Conservation (phyloP, 1,140 invertebrate species). For the Heliconius congener region DNA sequence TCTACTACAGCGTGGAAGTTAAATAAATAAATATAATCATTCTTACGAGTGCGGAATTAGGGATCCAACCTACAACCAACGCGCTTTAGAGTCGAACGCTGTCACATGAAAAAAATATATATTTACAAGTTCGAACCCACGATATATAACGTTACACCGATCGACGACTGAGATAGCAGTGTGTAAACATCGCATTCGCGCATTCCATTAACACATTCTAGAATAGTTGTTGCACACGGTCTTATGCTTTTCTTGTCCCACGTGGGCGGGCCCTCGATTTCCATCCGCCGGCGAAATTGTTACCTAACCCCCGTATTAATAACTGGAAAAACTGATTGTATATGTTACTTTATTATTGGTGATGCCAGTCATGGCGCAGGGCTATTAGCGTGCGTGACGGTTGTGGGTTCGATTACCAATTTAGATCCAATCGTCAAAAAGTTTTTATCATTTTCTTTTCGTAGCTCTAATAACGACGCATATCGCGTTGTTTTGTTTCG, state of each 20-base stretch:
- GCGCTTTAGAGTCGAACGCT: no score
- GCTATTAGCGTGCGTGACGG: no score
- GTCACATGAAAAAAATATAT: no score
- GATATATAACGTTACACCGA: not conserved
- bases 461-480: no score
- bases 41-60: no score
- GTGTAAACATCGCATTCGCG: not conserved
- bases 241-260: conserved; percentile 39
- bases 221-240: conserved; percentile 26
- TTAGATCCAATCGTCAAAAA: no score
- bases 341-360: not conserved
- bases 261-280: conserved; percentile 52
- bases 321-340: conserved; percentile 15
- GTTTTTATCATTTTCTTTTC: no score
- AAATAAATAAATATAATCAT: no score
- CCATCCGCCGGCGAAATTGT: conserved; percentile 42
- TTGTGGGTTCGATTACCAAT: no score
- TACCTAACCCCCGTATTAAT: conserved; percentile 43
- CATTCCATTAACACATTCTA: not conserved
- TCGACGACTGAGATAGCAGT: not conserved
- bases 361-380: not conserved
- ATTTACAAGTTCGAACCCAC: not conserved
- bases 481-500: no score
- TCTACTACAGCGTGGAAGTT: no score
- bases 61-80: no score